These are phyloP conservation scores for Pimephales promelas DNA, from an alignment of 2,113 vertebrate genomes.

Conservation along the genomic window DNA sequence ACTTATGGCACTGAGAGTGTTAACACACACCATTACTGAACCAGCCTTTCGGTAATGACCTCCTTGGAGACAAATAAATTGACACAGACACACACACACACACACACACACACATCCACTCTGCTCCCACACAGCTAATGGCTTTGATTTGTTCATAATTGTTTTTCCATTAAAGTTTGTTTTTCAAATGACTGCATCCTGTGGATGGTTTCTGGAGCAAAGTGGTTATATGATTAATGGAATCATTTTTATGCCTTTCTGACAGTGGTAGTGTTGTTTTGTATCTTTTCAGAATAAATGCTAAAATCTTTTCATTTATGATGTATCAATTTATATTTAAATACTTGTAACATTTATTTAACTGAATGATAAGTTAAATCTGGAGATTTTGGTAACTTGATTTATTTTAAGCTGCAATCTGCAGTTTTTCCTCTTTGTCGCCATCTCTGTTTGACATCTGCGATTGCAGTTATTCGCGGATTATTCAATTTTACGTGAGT, in stretches of 20 bases:
- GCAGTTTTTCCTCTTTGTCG: too few species aligned
- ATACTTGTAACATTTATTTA: too few species aligned
- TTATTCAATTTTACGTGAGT: too few species aligned
- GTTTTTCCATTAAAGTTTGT: constrained; percentile 59
- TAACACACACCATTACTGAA: constrained; percentile 26
- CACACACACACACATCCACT: constrained; percentile 39
- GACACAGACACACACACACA: constrained; percentile 40
- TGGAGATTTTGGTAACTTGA: neutral
- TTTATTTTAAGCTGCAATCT: neutral
- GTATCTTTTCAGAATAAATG: neutral
- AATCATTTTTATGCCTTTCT: neutral
- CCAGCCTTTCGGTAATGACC: constrained; percentile 57
- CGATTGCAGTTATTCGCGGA: too few species aligned
- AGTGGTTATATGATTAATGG: neutral
- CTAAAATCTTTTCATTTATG: neutral
- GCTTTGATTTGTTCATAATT: constrained; percentile 68
- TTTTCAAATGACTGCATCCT: constrained; percentile 44
- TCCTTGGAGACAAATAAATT: constrained; percentile 37
- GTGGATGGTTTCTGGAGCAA: neutral
- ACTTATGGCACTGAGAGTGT: neutral
- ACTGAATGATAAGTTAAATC: neutral
- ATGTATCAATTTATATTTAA: neutral
- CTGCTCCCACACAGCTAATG: constrained; percentile 35
- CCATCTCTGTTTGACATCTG: too few species aligned
- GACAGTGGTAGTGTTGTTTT: neutral